These are phyloP conservation scores for Colossoma macropomum DNA, from an alignment of 2,113 vertebrate species.

Conservation along the genomic window DNA sequence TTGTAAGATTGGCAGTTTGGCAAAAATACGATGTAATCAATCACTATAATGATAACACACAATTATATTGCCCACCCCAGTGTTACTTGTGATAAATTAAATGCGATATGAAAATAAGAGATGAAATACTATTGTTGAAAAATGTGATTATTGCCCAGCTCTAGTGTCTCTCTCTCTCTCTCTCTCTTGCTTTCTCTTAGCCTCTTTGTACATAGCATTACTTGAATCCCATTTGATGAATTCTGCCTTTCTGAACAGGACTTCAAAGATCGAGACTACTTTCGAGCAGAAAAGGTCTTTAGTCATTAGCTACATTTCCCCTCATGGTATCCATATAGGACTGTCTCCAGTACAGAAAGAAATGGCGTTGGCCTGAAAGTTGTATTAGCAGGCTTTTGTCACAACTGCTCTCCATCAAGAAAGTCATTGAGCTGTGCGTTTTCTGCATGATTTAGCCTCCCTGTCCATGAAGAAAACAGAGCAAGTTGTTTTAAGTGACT, in stretches of 20 bases:
- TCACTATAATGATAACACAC: too few species aligned
- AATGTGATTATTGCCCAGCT: too few species aligned
- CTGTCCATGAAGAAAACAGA: not conserved
- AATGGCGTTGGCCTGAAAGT: not conserved
- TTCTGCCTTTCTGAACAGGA: not conserved
- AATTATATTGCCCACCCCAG: too few species aligned
- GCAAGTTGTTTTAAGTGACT: conserved; percentile 29
- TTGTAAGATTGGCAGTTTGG: too few species aligned
- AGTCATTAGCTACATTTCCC: not conserved
- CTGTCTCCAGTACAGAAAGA: not conserved
- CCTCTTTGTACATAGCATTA: too few species aligned
- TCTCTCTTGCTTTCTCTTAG: too few species aligned
- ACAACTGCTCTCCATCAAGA: not conserved
- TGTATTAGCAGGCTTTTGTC: not conserved
- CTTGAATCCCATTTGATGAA: not conserved
- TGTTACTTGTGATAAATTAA: too few species aligned
- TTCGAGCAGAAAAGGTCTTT: not conserved
- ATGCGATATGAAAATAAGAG: too few species aligned
- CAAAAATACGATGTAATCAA: too few species aligned
- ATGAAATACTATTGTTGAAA: too few species aligned
- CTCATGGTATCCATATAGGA: not conserved
- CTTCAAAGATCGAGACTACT: not conserved
- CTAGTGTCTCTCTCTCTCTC: too few species aligned
- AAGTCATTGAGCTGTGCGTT: not conserved
- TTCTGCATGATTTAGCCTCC: not conserved